Percentiles rank a stretch among this genome's conserved stretches.
Conservation (phyloP, 2,113 vertebrate genomes). For the Circaetus gallicus region DNA sequence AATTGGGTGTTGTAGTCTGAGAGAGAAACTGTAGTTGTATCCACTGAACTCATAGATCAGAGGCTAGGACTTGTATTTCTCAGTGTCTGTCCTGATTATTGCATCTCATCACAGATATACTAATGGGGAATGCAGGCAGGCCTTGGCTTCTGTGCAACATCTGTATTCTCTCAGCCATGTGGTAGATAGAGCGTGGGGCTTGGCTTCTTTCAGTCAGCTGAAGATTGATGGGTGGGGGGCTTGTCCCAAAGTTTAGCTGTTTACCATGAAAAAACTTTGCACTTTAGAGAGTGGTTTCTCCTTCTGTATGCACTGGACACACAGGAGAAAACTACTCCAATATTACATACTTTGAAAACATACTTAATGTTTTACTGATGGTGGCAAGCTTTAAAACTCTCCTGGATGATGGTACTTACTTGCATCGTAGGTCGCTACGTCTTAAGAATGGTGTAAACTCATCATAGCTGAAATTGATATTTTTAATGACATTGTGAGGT, state of each 20-base stretch:
- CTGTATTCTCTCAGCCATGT: not conserved
- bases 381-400: not conserved
- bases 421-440: not conserved
- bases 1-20: not conserved
- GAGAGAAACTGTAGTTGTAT: not conserved
- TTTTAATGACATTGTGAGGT: not conserved
- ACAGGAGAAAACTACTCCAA: not conserved
- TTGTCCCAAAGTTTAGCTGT: not conserved
- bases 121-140: not conserved
- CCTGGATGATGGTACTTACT: not conserved
- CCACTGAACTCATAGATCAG: not conserved
- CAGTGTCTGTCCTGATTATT: not conserved
- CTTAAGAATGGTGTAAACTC: not conserved
- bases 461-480: not conserved
- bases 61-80: not conserved
- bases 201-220: not conserved
- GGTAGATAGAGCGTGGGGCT: not conserved
- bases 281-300: not conserved
- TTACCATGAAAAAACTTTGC: not conserved
- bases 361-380: not conserved
- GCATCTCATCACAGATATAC: not conserved
- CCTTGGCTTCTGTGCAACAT: not conserved
- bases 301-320: not conserved
- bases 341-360: rapidly evolving
- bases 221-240: not conserved